Evolutionary conservation across 2,113 vertebrate genomes (phyloP).

Genomic region (Burhinus bistriatus): DNA sequence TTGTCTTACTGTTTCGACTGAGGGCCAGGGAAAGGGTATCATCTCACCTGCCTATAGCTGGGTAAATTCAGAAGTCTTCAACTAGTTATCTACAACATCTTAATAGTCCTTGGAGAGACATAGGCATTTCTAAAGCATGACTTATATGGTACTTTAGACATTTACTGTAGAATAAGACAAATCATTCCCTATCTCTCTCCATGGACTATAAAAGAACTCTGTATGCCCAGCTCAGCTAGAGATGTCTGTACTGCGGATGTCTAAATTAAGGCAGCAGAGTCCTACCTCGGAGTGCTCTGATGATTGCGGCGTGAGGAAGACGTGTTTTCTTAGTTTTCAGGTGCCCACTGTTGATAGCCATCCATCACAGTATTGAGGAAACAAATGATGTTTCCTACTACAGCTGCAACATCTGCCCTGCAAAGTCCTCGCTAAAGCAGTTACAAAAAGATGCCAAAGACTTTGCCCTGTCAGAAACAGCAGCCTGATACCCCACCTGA

Average conservation of each 20-base stretch:
- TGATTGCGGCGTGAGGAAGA: background rate
- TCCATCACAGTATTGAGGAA: background rate
- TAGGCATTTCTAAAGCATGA: background rate
- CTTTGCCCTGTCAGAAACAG: background rate
- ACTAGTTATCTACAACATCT: background rate
- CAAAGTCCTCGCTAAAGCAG: background rate
- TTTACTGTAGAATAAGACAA: slow-evolving; percentile 29
- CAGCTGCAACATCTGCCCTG: background rate
- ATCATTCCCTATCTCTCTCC: slow-evolving; percentile 40
- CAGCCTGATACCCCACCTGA: background rate
- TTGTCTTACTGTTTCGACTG: accelerated
- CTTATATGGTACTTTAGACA: background rate
- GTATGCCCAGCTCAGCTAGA: background rate
- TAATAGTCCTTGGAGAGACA: background rate
- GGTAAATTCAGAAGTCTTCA: background rate
- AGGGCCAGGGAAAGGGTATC: background rate
- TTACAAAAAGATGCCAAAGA: background rate
- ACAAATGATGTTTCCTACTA: background rate
- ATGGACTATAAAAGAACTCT: background rate
- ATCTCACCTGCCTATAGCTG: background rate
- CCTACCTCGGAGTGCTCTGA: background rate
- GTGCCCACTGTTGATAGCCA: background rate
- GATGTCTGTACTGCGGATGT: background rate
- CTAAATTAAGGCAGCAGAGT: slow-evolving; percentile 11
- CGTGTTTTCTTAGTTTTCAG: background rate